Percentiles rank a stretch among this genome's conserved stretches.
These are phyloP conservation scores for Lasiurus borealis DNA, from an alignment of 2,113 vertebrate species.

Conservation along the genomic window DNA sequence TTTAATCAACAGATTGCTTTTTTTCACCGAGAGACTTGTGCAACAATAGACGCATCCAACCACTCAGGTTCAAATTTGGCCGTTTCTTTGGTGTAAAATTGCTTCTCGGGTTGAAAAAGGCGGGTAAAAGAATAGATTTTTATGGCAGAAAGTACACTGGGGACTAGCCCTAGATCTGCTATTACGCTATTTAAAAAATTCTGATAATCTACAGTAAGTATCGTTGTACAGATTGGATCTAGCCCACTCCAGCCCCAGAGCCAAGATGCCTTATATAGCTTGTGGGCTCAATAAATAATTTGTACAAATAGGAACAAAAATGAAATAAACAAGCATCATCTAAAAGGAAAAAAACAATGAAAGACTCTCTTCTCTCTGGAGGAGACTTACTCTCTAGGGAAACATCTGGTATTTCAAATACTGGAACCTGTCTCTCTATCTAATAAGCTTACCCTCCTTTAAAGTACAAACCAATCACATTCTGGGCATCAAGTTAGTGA, in stretches of 20 bases:
- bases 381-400: neutral
- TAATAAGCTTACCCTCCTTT: neutral
- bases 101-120: neutral
- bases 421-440: neutral
- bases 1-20: slow-evolving; percentile 25
- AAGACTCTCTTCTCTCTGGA: neutral
- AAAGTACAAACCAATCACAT: neutral
- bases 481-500: neutral
- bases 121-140: neutral
- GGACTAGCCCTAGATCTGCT: neutral
- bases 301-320: neutral
- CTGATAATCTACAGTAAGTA: neutral
- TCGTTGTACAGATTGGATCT: neutral
- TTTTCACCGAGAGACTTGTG: slow-evolving; percentile 1
- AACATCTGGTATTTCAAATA: neutral
- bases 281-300: neutral
- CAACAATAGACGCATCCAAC: neutral
- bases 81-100: slow-evolving; percentile 50
- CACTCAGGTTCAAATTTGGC: slow-evolving; percentile 37
- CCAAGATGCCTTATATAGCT: neutral
- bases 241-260: neutral
- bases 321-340: neutral
- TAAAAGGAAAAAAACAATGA: neutral
- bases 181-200: slow-evolving; percentile 18
- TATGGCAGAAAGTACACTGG: neutral